A percentile compares a stretch with the other conserved stretches of the same genome.
Conservation (phyloP, 2,113 vertebrate genomes). For the Columba livia region DNA sequence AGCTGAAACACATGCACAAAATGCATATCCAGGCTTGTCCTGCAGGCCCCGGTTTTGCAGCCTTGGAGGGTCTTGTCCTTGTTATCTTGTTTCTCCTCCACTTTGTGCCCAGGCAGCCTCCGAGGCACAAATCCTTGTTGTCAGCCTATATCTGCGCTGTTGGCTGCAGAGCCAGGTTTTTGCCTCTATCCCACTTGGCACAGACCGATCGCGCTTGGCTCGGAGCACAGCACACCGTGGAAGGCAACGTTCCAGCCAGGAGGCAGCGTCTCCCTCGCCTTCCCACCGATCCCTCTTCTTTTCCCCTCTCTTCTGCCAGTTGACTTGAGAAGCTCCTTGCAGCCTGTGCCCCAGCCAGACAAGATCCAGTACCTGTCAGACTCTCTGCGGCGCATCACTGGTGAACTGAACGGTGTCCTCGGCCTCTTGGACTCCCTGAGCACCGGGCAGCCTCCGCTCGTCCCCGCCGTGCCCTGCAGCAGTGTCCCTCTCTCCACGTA, state of each 20-base stretch:
- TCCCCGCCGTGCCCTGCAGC: neutral
- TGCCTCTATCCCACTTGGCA: neutral
- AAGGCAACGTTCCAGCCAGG: neutral
- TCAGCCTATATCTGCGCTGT: too few relatives aligned
- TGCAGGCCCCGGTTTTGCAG: neutral
- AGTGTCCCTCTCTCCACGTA: neutral
- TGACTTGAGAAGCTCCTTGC: neutral
- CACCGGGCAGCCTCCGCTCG: slow-evolving; percentile 20
- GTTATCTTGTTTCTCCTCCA: rapidly evolving
- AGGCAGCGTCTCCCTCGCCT: too few relatives aligned
- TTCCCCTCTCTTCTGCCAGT: neutral
- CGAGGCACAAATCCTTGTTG: neutral
- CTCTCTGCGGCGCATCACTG: slow-evolving; percentile 84
- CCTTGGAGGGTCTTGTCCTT: neutral
- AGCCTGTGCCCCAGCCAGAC: slow-evolving; percentile 40
- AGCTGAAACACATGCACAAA: rapidly evolving
- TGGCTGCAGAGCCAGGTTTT: neutral
- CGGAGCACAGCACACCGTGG: rapidly evolving
- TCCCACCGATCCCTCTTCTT: neutral
- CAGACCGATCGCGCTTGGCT: rapidly evolving
- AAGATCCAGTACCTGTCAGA: slow-evolving; percentile 82
- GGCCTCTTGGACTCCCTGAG: slow-evolving; percentile 74
- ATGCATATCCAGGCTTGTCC: neutral
- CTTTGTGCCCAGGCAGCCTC: neutral
- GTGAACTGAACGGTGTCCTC: slow-evolving; percentile 83